phyloP scores from a whole-genome alignment of 2,113 vertebrate species.

The Rafetus swinhoei region DNA sequence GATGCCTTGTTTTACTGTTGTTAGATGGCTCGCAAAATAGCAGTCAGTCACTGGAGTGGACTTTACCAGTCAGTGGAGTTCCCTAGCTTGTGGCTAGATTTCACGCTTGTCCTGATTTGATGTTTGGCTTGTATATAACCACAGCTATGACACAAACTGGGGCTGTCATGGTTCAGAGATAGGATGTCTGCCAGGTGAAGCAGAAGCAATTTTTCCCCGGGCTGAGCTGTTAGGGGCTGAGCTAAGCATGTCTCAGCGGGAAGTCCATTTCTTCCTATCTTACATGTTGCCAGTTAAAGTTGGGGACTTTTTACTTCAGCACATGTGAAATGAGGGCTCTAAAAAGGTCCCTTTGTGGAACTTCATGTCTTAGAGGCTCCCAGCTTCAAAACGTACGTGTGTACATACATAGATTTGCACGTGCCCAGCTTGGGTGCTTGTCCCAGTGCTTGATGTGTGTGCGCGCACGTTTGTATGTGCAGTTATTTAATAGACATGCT shows the following conservation, averaged over 20 bases:
- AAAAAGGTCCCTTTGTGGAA: background rate
- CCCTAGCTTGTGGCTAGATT: background rate
- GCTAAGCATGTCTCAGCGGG: background rate
- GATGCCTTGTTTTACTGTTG: fast-evolving
- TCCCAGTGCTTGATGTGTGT: background rate
- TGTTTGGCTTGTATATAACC: background rate
- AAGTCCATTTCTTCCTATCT: background rate
- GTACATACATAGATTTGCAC: background rate
- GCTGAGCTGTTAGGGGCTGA: background rate
- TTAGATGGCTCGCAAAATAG: background rate
- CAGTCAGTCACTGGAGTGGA: background rate
- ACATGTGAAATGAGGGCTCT: background rate
- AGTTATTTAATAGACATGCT: background rate
- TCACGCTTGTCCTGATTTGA: background rate
- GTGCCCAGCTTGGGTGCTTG: background rate
- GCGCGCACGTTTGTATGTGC: background rate
- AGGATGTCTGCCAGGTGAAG: background rate
- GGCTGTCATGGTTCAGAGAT: background rate
- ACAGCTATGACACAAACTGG: background rate
- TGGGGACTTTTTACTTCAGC: background rate
- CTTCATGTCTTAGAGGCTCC: background rate
- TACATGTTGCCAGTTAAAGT: background rate
- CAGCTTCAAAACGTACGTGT: background rate
- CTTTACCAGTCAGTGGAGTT: background rate
- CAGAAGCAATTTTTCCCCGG: background rate